phyloP scores from a whole-genome alignment of 2,113 vertebrate genomes.

The Sclerurus mexicanus region DNA sequence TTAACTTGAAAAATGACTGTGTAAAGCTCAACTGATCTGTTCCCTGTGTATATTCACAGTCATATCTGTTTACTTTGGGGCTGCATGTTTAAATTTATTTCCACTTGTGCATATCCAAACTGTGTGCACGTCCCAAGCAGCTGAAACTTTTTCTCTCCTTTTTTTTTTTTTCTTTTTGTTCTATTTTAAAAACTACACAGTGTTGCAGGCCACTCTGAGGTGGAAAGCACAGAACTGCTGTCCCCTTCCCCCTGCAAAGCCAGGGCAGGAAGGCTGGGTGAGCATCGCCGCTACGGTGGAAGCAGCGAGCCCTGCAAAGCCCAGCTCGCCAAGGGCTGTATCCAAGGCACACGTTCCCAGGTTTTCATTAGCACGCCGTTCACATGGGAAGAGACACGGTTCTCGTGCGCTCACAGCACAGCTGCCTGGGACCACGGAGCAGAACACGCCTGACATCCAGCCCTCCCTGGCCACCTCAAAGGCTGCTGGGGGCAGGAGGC shows the following conservation, averaged over 20 bases:
- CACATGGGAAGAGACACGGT: not conserved
- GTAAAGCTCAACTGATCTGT: slow-evolving; percentile 40
- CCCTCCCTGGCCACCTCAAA: slow-evolving; percentile 1
- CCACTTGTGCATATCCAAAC: not conserved
- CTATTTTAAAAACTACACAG: not conserved
- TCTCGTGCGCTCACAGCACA: not conserved
- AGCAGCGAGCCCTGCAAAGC: not conserved
- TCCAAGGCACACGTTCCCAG: not conserved
- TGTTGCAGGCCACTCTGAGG: not conserved
- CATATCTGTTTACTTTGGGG: slow-evolving; percentile 49
- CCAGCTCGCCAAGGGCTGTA: not conserved
- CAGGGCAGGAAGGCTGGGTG: not conserved
- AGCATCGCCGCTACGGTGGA: fast-evolving
- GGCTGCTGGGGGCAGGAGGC: not conserved
- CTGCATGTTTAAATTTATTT: slow-evolving; percentile 41
- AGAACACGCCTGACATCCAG: fast-evolving
- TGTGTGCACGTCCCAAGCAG: not conserved
- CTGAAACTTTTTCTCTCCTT: not conserved
- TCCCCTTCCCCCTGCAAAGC: not conserved
- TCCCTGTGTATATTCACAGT: slow-evolving; percentile 20
- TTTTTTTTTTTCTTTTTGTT: too few species aligned
- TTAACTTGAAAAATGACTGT: slow-evolving; percentile 57
- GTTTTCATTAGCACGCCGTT: fast-evolving
- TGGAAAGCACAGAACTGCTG: not conserved
- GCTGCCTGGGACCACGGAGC: not conserved